Evolutionary conservation across 2,797 vertebrate species (phyloP), one percentile per base, ranked within the genome.

Genomic region (Remorina albescens): DNA sequence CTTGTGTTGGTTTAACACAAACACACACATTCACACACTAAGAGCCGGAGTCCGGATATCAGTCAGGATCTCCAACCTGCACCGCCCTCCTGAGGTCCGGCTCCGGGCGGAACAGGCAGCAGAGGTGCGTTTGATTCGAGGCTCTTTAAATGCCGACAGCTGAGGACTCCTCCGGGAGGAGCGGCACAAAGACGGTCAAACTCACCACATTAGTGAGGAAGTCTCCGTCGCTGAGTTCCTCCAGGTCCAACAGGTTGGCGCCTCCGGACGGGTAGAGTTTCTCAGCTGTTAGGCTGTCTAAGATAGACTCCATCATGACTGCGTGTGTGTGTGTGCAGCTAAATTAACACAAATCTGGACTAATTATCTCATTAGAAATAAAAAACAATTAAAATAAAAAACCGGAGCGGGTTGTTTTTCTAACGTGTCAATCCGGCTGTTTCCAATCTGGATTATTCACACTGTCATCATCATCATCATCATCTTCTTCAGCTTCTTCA

Each of bases 151-250:
- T 9, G 5, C 64, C 41, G 8, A 46, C 63, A 19, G 46, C 50
- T 44, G 63, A 58, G n/a, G n/a, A n/a, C n/a, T n/a, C n/a, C n/a
- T n/a, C n/a, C n/a, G n/a, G n/a, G n/a, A n/a, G n/a, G n/a, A n/a
- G n/a, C n/a, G n/a, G n/a, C 0, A 18, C 21, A 9, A 3, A 2
- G 8, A 7, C 11, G 3, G 2, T 1, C 28, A 16, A 39, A 75
- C 91, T 91, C 80, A 98, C 97, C 96, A 97, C 96, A 88, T 96
- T 98, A 83, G 94, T 96, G 89, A 98, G 96, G 87, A 98, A 98
- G 86, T 98, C 97, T 64, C 95, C 96, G 86, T 98, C 97, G 85
- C 95, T 96, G 85, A 98, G 94, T 49, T 98, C 97, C 85, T 97
- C 96, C 90, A 98, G 89, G 87, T 93, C 92, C 90, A 93, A 92